Percentiles rank a stretch among this genome's conserved stretches.
phyloP scores from a whole-genome alignment of 2,113 vertebrate genomes.

The Colinus virginianus region DNA sequence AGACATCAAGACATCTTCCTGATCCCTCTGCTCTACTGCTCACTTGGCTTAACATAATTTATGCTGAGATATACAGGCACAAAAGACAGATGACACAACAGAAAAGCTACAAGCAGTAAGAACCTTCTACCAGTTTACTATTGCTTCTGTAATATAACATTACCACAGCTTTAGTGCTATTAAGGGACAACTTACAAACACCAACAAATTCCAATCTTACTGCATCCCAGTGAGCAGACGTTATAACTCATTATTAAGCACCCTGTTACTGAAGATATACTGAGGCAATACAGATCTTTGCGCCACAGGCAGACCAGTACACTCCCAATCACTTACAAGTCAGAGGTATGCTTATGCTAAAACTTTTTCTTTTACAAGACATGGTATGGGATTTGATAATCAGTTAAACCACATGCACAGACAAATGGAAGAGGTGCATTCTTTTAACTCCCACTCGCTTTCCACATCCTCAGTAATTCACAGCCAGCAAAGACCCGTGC shows the following conservation, averaged over 20 bases:
- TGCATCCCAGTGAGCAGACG: fast-evolving
- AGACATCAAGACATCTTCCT: not conserved
- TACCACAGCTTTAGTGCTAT: not conserved
- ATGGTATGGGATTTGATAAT: not conserved
- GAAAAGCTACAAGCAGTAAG: not conserved
- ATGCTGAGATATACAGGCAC: not conserved
- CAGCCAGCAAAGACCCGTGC: not conserved
- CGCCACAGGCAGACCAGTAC: not conserved
- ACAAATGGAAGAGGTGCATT: not conserved
- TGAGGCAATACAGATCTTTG: not conserved
- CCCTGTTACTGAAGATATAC: not conserved
- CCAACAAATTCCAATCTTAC: not conserved
- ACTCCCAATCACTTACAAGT: fast-evolving
- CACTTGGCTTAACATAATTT: not conserved
- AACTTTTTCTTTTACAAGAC: not conserved
- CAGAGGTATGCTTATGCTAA: fast-evolving
- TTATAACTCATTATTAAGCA: not conserved
- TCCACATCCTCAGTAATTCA: not conserved
- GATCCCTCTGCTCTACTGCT: not conserved
- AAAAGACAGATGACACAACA: not conserved
- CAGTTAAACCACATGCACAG: not conserved
- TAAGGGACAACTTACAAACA: not conserved
- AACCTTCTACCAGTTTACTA: not conserved
- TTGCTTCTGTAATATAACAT: not conserved
- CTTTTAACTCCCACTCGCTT: not conserved